Base-by-base conservation (phyloP, 2,888 invertebrate species). In the Drosophila nigricruria region DNA sequence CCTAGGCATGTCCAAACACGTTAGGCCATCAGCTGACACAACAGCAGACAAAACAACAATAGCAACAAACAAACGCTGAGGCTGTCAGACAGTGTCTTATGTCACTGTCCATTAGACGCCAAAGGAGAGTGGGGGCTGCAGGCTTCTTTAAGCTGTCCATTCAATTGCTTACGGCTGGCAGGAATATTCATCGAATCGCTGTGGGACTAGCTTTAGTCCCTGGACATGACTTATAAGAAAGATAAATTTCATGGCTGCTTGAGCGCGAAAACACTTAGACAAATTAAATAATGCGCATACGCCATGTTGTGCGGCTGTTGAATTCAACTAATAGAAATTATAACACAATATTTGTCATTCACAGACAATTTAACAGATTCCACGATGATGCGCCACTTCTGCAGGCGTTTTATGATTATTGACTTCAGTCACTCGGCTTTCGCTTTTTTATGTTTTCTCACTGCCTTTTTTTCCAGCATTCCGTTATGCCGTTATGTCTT, bases 261-360 rank as follows among this genome's bases (percentile, higher is more conserved):
- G 67, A 25, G 43, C 65, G 67, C 77, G 52, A 73, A 66, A 86
- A 73, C 82, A 89, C 84, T 89, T 84, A 82, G 71, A 79, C 73
- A 87, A 89, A 89, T 88, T 74, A 82, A 82, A 85, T 84, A 89
- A 78, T 73, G 81, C 78, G 80, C 78, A 89, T 80, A 78, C 86
- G 88, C 73, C 78, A 74, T 82, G 78, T 67, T 66, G 68, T 56
- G 64, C 68, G 71, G 52, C 63, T 78, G 71, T 78, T 88, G 79
- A 89, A 87, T 87, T 89, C 80, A 60, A 73, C 76, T 82, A 89
- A 89, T 88, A 82, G 89, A 77, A 73, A 89, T 89, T 89, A 85
- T 82, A 78, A 78, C 88, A 89, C 89, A 78, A 88, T 88, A 86
- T 86, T 89, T 86, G 85, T 86, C 85, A 88, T 89, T 86, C 81